These are phyloP conservation scores for Selene dorsalis DNA, from an alignment of 2,797 vertebrate species.

Conservation along the genomic window DNA sequence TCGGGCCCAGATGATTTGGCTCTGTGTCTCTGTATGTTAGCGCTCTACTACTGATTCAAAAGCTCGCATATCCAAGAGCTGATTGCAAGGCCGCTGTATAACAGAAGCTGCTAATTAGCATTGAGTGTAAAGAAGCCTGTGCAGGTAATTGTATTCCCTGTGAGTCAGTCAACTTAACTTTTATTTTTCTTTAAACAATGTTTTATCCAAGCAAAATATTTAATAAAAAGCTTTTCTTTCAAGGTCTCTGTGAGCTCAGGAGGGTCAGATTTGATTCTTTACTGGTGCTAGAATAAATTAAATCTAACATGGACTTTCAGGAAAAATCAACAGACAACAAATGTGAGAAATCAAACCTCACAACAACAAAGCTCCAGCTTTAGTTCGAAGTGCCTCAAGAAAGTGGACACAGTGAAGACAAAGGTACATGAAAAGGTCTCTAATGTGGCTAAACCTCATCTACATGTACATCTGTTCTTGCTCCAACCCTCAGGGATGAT, in stretches of 20 bases:
- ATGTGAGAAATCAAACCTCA: constrained; percentile 1
- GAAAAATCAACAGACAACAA: constrained; percentile 31
- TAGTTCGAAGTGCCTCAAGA: neutral
- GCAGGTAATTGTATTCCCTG: neutral
- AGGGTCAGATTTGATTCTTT: constrained; percentile 13
- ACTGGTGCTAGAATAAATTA: neutral
- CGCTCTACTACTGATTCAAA: neutral
- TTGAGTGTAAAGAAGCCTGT: neutral
- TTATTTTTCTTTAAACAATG: neutral
- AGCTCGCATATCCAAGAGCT: neutral
- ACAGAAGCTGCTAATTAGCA: constrained; percentile 19
- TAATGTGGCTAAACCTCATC: too few relatives aligned
- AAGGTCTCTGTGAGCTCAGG: constrained; percentile 2
- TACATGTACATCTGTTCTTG: neutral
- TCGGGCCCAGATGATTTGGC: constrained; percentile 8
- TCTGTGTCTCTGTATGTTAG: constrained; percentile 4
- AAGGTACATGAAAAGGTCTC: neutral
- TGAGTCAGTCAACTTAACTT: neutral
- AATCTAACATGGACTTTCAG: constrained; percentile 20
- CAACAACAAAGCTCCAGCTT: neutral
- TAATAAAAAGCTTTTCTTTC: neutral
- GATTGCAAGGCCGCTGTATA: neutral
- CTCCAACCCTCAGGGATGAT: neutral
- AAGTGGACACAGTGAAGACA: constrained; percentile 4
- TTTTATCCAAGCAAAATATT: constrained; percentile 10